Conservation (phyloP, 1,140 invertebrate genomes). For the Drosophila asahinai region DNA sequence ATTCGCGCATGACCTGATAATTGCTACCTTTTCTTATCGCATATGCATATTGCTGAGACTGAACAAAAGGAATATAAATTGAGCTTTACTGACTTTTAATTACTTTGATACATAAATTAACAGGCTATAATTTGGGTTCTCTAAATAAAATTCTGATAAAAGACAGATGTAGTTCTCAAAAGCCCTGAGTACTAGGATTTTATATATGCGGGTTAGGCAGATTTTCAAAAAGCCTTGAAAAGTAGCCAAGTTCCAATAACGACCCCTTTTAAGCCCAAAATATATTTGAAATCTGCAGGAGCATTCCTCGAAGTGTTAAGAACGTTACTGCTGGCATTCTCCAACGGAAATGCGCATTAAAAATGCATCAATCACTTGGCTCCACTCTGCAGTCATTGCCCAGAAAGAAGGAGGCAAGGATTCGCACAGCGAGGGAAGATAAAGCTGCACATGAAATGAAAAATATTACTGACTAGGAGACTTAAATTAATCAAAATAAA, state of each 20-base stretch:
- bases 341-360: slow-evolving; percentile 73
- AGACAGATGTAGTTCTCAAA: no score
- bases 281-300: neutral
- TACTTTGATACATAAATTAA: no score
- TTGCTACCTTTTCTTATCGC: no score
- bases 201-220: no score
- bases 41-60: no score
- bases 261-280: neutral
- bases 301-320: slow-evolving; percentile 4
- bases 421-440: slow-evolving; percentile 31
- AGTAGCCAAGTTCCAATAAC: neutral
- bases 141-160: no score
- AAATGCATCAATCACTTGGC: slow-evolving; percentile 82
- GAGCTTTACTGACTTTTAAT: no score
- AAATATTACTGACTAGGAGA: slow-evolving; percentile 60
- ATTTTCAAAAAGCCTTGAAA: neutral
- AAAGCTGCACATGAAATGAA: slow-evolving; percentile 62
- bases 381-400: slow-evolving; percentile 31
- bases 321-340: slow-evolving; percentile 14
- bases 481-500: slow-evolving; percentile 73
- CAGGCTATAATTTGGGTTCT: no score
- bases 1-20: no score
- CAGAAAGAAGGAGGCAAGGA: slow-evolving; percentile 16
- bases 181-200: no score
- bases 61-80: no score